phyloP scores from a whole-genome alignment of 2,113 vertebrate genomes.

The Dipodomys merriami region DNA sequence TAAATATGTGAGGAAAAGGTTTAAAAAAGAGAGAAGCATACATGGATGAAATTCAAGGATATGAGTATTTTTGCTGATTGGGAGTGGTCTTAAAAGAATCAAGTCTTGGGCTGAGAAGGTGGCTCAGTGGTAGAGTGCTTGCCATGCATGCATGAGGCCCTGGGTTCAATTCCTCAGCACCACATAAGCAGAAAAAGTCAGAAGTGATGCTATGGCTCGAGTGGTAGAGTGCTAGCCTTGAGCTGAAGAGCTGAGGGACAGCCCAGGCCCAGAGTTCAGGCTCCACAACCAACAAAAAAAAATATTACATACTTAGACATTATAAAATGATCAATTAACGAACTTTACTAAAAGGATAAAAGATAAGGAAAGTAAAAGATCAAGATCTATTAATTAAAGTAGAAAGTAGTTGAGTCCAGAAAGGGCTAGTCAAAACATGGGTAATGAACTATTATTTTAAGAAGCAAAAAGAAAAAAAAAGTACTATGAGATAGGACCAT shows the following conservation, averaged over 20 bases:
- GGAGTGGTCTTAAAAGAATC: background rate
- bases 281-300: background rate
- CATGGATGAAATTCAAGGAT: background rate
- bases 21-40: background rate
- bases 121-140: no score
- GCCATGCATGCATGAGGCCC: no score
- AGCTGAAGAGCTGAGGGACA: no score
- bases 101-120: background rate
- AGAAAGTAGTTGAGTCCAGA: background rate
- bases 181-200: no score
- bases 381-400: background rate
- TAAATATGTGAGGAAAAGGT: background rate
- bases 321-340: background rate
- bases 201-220: no score
- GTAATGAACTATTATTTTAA: background rate
- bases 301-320: background rate
- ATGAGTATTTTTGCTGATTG: background rate
- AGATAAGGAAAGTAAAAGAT: background rate
- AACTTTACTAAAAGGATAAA: slow-evolving; percentile 1
- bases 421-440: background rate
- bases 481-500: background rate
- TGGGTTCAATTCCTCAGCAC: no score
- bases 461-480: background rate
- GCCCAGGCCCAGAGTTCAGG: no score
- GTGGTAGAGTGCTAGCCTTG: no score